Evolutionary conservation across 1,140 invertebrate species (phyloP).

Genomic region (Drosophila tani): DNA sequence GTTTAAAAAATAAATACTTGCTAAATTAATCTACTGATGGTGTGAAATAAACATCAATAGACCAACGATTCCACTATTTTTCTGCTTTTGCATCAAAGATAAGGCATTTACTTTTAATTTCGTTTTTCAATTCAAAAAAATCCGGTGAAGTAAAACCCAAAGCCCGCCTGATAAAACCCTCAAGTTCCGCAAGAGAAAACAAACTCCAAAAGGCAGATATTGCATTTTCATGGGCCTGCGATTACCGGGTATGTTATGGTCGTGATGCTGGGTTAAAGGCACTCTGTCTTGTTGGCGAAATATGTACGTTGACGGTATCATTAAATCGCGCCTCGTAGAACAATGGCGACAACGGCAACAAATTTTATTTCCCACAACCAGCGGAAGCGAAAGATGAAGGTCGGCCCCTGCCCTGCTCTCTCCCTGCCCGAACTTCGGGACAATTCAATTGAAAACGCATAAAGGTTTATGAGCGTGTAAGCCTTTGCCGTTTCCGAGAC

Average conservation of each 20-base stretch:
- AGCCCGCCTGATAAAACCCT: too few relatives aligned
- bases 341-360: slow-evolving; percentile 60
- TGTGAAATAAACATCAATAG: too few relatives aligned
- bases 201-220: too few relatives aligned
- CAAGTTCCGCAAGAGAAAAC: too few relatives aligned
- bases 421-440: slow-evolving; percentile 25
- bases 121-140: too few relatives aligned
- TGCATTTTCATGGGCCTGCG: not conserved
- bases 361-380: slow-evolving; percentile 54
- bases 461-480: slow-evolving; percentile 67
- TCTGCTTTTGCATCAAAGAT: too few relatives aligned
- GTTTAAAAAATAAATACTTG: too few relatives aligned
- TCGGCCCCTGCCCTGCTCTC: not conserved
- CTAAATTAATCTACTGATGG: too few relatives aligned
- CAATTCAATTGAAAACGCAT: slow-evolving; percentile 68
- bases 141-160: too few relatives aligned
- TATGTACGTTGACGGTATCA: slow-evolving; percentile 50
- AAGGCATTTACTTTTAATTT: too few relatives aligned
- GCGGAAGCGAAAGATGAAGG: slow-evolving; percentile 25
- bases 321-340: slow-evolving; percentile 63
- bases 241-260: not conserved
- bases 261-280: not conserved
- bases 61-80: too few relatives aligned
- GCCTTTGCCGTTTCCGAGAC: slow-evolving; percentile 40
- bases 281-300: slow-evolving; percentile 2